Base-by-base conservation (phyloP, 2,797 vertebrate species). In the Protosalanx chinensis region DNA sequence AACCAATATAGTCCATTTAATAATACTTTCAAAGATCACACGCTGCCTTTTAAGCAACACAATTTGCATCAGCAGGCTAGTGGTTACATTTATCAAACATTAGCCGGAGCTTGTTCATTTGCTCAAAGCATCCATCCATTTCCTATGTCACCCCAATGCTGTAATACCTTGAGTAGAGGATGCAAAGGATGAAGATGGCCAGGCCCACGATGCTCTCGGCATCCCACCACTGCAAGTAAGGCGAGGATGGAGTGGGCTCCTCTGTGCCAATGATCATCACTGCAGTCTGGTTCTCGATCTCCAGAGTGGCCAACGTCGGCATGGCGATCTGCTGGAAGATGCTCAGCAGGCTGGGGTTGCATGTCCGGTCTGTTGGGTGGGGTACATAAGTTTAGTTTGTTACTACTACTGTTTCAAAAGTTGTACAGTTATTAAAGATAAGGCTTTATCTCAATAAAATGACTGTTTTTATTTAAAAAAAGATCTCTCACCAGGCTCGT, bases 281-380 rank as follows among this genome's bases (percentile, higher is more conserved):
- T 0, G 72, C 76, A 0, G 95, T 97, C 76, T 87, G 80, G 73
- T 97, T 98, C 61, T 81, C 90, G 0, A 78, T 63, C 81, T 82
- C 79, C 70, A 79, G 49, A 0, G 95, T 90, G 57, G 58, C 71
- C 23, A 67, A 0, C 0, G 94, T 94, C 18, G 95, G 91, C 12
- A 79, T 67, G 0, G 92, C 62, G 0, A 94, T 91, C 77, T 92
- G 90, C 20, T 92, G 92, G 64, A 98, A 88, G 84, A 99, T 90
- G 80, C 88, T 93, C 84, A 96, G 76, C 71, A 98, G 90, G 79
- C 89, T 91, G 57, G 96, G 96, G 83, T 98, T 99, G 77, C 97
- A 99, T 30, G 13, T 85, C 53, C 65, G 86, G 65, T 97, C 97
- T 99, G 90, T 78, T n/a, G 37, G 37, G 63, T 5, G 62, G 30